phyloP scores from a whole-genome alignment of 2,888 invertebrate genomes.

The Pemphredon lugubris region DNA sequence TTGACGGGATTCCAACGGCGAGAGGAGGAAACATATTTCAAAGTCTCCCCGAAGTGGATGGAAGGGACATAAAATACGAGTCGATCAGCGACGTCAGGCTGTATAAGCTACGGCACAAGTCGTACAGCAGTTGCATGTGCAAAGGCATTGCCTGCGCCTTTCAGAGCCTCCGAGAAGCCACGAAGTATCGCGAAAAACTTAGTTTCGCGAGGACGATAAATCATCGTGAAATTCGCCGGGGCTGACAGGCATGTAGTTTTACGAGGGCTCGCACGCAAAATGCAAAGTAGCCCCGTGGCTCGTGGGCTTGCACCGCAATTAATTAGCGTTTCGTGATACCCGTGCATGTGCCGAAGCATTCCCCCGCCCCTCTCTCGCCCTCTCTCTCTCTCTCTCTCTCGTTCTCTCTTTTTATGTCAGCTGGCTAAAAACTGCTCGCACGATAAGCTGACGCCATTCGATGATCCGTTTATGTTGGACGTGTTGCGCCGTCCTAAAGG shows the following conservation, averaged over 20 bases:
- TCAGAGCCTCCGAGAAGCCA: constrained; percentile 50
- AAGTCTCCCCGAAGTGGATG: constrained; percentile 27
- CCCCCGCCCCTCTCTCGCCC: too few relatives aligned
- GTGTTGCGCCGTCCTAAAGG: constrained; percentile 22
- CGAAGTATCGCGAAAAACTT: constrained; percentile 75
- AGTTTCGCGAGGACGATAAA: constrained; percentile 74
- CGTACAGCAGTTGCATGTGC: constrained; percentile 54
- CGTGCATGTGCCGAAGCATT: constrained; percentile 74
- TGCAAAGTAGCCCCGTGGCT: constrained; percentile 71
- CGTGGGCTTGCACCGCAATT: constrained; percentile 76
- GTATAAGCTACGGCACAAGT: constrained; percentile 34
- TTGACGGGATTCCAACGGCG: constrained; percentile 19
- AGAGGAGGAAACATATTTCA: constrained; percentile 48
- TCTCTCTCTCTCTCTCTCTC: too few relatives aligned
- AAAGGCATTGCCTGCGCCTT: constrained; percentile 47
- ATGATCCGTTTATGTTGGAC: constrained; percentile 53
- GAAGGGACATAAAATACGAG: constrained; percentile 52
- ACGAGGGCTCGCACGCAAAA: constrained; percentile 78
- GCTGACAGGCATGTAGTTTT: constrained; percentile 78
- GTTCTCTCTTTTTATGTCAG: constrained; percentile 51
- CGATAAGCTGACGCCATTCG: constrained; percentile 74
- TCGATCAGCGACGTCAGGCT: constrained; percentile 46
- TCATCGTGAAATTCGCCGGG: constrained; percentile 77
- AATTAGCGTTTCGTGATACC: constrained; percentile 79
- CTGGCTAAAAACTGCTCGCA: constrained; percentile 49